These are phyloP conservation scores for Cotesia vestalis DNA, from an alignment of 1,140 invertebrate genomes.

Conservation along the genomic window DNA sequence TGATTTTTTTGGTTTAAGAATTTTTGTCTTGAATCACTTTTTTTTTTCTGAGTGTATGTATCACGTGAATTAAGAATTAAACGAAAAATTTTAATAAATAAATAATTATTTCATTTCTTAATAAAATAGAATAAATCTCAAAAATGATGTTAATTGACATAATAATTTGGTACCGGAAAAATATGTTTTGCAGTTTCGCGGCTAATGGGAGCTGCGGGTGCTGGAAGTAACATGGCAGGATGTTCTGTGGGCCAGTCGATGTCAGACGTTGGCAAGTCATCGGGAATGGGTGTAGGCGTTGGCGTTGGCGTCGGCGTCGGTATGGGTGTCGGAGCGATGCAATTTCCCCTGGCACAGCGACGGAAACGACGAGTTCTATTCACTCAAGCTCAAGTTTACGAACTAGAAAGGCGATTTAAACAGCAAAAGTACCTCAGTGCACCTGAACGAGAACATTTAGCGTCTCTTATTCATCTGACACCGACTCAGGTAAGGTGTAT, in stretches of 20 bases:
- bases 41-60: too few relatives aligned
- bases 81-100: too few relatives aligned
- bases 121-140: not conserved
- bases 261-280: conserved; percentile 79
- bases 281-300: conserved; percentile 68
- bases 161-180: conserved; percentile 36
- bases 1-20: too few relatives aligned
- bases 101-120: too few relatives aligned
- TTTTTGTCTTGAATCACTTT: too few relatives aligned
- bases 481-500: conserved; percentile 83
- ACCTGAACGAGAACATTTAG: conserved; percentile 94
- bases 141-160: not conserved
- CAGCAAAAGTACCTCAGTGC: conserved; percentile 95
- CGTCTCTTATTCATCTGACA: conserved; percentile 91
- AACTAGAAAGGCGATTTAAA: conserved; percentile 96
- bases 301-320: conserved; percentile 79
- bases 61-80: too few relatives aligned
- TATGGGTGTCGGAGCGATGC: conserved; percentile 86
- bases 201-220: conserved; percentile 82
- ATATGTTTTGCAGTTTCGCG: conserved; percentile 81
- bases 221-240: conserved; percentile 72
- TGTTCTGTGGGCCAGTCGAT: conserved; percentile 78
- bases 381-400: conserved; percentile 98
- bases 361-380: conserved; percentile 97
- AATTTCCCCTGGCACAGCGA: conserved; percentile 88